A percentile compares a stretch with the other conserved stretches of the same genome.
Evolutionary conservation across 92 coral and sea anemone species (phyloP).

Genomic region (Galaxea fascicularis): DNA sequence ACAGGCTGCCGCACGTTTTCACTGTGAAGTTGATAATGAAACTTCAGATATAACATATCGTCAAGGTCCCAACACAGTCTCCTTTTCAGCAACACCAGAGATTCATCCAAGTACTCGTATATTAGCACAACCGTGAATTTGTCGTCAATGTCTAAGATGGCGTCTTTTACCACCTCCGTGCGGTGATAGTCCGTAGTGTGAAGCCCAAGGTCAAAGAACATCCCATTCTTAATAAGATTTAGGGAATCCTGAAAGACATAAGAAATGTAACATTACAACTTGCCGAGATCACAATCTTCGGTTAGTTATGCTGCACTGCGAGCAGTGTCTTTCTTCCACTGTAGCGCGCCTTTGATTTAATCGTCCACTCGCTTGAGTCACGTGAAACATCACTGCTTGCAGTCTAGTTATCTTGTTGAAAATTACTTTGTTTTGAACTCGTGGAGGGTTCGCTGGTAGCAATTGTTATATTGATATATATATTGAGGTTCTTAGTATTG

Average conservation of each 20-base stretch:
- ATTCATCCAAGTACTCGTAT: constrained; percentile 92
- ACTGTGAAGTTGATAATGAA: constrained; percentile 53
- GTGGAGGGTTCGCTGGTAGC: too few species aligned
- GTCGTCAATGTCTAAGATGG: constrained; percentile 81
- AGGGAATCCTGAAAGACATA: constrained; percentile 71
- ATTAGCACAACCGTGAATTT: constrained; percentile 83
- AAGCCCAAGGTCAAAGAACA: constrained; percentile 97
- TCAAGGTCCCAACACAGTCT: constrained; percentile 95
- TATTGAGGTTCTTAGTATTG: too few species aligned
- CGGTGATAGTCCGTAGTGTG: constrained; percentile 92
- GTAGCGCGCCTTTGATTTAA: too few species aligned
- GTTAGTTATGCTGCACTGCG: too few species aligned
- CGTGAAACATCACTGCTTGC: too few species aligned
- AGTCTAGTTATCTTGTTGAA: too few species aligned
- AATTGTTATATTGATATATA: too few species aligned
- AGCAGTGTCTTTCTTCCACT: too few species aligned
- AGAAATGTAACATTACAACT: too few species aligned
- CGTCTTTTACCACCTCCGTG: constrained; percentile 79
- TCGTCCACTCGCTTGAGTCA: too few species aligned
- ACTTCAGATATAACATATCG: constrained; percentile 85
- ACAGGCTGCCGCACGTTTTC: neutral
- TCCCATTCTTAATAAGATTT: constrained; percentile 92
- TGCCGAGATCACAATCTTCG: too few species aligned
- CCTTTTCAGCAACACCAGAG: constrained; percentile 88
- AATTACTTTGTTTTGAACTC: too few species aligned